A percentile compares a stretch with the other conserved stretches of the same genome.
Conservation (phyloP, 2,797 vertebrate genomes). For the Corythornis leucogaster region DNA sequence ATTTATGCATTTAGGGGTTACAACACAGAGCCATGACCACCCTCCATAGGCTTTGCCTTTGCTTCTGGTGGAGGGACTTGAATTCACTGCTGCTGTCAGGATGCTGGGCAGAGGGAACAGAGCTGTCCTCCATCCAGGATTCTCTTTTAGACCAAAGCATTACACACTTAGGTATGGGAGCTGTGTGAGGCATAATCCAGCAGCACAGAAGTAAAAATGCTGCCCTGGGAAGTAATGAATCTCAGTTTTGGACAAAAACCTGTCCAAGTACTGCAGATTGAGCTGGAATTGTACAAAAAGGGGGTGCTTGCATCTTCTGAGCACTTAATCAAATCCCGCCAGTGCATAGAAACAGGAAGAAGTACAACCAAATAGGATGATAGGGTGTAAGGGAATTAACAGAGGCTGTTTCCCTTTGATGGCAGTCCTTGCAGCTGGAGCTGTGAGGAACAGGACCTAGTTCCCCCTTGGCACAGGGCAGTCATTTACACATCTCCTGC, state of each 20-base stretch:
- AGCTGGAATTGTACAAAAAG: background rate
- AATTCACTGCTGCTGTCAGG: background rate
- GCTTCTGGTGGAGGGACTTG: background rate
- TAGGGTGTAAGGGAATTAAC: background rate
- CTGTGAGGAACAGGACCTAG: fast-evolving
- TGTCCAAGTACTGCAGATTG: background rate
- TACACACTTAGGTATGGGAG: background rate
- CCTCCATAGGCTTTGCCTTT: background rate
- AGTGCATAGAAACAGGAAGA: background rate
- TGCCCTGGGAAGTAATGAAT: background rate
- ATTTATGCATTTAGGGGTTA: background rate
- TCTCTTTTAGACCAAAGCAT: background rate
- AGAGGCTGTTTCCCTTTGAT: background rate
- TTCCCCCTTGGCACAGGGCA: background rate
- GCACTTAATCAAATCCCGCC: background rate
- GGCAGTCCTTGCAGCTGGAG: background rate
- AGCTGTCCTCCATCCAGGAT: background rate
- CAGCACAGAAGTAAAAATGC: background rate
- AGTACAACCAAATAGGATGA: background rate
- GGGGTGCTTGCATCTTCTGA: background rate
- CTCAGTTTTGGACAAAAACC: background rate
- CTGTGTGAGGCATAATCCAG: background rate
- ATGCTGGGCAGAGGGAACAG: background rate
- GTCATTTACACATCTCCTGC: background rate
- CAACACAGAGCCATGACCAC: fast-evolving